Evolutionary conservation across 2,888 invertebrate genomes (phyloP).

Genomic region (Helleia helle): DNA sequence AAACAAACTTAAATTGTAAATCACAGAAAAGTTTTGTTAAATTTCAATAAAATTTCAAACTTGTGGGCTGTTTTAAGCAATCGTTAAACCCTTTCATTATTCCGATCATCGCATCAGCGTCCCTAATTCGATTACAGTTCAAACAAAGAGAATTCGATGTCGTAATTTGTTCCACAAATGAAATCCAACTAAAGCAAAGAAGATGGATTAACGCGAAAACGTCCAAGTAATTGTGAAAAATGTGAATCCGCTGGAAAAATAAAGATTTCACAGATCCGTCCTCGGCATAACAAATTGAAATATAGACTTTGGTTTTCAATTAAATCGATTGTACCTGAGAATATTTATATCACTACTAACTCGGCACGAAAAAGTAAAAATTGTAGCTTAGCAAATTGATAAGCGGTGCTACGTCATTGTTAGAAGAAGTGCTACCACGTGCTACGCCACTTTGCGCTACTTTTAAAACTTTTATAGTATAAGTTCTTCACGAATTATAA

Average conservation of each 20-base stretch:
- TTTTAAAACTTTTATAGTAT: too few species aligned
- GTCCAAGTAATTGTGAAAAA: slow-evolving; percentile 71
- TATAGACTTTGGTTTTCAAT: slow-evolving; percentile 25
- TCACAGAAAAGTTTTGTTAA: too few species aligned
- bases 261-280: slow-evolving; percentile 34
- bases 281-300: slow-evolving; percentile 27
- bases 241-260: slow-evolving; percentile 49
- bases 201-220: slow-evolving; percentile 64
- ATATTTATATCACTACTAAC: too few species aligned
- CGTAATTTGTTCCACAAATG: slow-evolving; percentile 55
- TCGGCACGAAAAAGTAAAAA: too few species aligned
- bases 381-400: too few species aligned
- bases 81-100: slow-evolving; percentile 14
- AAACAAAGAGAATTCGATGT: slow-evolving; percentile 43
- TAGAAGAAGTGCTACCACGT: too few species aligned
- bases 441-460: too few species aligned
- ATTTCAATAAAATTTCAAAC: too few species aligned
- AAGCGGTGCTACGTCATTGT: too few species aligned
- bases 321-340: slow-evolving; percentile 12
- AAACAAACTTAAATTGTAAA: too few species aligned
- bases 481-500: too few species aligned
- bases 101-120: slow-evolving; percentile 16
- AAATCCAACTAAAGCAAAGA: slow-evolving; percentile 58
- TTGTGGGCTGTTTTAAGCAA: too few species aligned
- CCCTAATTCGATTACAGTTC: slow-evolving; percentile 32